Percentiles rank a stretch among this genome's conserved stretches.
Conservation (phyloP, 2,797 vertebrate genomes). For the Leptoclinus maculatus region DNA sequence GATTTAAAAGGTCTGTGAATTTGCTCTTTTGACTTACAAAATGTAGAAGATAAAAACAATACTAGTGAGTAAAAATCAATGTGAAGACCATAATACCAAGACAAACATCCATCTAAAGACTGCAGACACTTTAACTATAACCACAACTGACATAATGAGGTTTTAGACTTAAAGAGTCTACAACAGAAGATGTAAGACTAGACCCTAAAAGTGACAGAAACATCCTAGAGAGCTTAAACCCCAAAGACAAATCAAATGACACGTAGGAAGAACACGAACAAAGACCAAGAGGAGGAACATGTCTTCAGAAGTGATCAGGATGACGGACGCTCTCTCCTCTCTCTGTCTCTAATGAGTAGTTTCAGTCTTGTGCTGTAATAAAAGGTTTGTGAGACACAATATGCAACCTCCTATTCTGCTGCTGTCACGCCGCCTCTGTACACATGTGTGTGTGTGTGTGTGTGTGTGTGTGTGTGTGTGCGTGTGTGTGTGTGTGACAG, state of each 20-base stretch:
- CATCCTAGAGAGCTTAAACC: not conserved
- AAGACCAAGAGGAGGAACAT: not conserved
- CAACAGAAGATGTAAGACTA: not conserved
- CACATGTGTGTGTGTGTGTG: not conserved
- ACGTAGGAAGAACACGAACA: not conserved
- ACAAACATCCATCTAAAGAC: too few relatives aligned
- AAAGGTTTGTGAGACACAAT: conserved; percentile 48
- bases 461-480: conserved; percentile 15
- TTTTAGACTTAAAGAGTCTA: not conserved
- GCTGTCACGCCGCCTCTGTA: conserved; percentile 28
- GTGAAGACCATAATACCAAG: too few relatives aligned
- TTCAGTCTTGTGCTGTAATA: conserved; percentile 27
- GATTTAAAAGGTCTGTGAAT: too few relatives aligned
- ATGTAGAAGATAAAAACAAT: too few relatives aligned
- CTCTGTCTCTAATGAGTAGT: conserved; percentile 17
- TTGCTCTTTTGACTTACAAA: too few relatives aligned
- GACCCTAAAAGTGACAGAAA: not conserved
- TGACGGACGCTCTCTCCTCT: not conserved
- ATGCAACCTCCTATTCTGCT: conserved; percentile 35
- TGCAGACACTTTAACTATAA: too few relatives aligned
- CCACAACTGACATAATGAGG: not conserved
- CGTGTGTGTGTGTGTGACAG: conserved; percentile 10
- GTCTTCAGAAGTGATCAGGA: not conserved
- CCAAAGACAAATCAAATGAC: not conserved
- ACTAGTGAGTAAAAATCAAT: too few relatives aligned